Evolutionary conservation across 1,140 invertebrate genomes (phyloP).

Genomic region (Forficula auricularia): DNA sequence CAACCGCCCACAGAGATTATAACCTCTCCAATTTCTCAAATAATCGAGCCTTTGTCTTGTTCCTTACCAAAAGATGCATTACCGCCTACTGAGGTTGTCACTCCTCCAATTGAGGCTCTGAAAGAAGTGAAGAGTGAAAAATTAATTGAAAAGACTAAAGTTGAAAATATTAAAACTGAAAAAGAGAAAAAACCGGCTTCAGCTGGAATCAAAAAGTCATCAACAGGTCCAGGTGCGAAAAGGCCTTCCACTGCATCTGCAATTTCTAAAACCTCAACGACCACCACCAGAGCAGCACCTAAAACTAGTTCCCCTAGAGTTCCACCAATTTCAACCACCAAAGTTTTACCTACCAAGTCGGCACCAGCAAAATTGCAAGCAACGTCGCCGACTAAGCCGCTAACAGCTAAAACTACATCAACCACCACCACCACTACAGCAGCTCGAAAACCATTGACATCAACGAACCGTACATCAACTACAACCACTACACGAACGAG

Average conservation of each 20-base stretch:
- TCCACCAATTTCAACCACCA: not conserved
- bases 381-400: too few species aligned
- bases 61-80: too few species aligned
- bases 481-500: constrained; percentile 14
- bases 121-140: too few species aligned
- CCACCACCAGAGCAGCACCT: not conserved
- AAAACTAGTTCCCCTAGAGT: not conserved
- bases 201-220: constrained; percentile 2
- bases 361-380: not conserved
- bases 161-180: too few species aligned
- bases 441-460: constrained; percentile 8
- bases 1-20: too few species aligned
- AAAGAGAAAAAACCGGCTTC: constrained; percentile 13
- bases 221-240: constrained; percentile 1
- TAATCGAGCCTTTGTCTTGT: too few species aligned
- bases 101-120: too few species aligned
- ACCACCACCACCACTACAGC: too few species aligned
- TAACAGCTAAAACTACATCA: too few species aligned
- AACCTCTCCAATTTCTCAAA: too few species aligned
- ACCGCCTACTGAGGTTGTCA: too few species aligned
- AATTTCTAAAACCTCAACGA: constrained; percentile 6
- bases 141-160: too few species aligned
- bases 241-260: constrained; percentile 12
- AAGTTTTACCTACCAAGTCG: not conserved
- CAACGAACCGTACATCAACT: constrained; percentile 14